A percentile compares a stretch with the other conserved stretches of the same genome.
phyloP scores from a whole-genome alignment of 2,113 vertebrate species.

The Nesospiza acunhae region DNA sequence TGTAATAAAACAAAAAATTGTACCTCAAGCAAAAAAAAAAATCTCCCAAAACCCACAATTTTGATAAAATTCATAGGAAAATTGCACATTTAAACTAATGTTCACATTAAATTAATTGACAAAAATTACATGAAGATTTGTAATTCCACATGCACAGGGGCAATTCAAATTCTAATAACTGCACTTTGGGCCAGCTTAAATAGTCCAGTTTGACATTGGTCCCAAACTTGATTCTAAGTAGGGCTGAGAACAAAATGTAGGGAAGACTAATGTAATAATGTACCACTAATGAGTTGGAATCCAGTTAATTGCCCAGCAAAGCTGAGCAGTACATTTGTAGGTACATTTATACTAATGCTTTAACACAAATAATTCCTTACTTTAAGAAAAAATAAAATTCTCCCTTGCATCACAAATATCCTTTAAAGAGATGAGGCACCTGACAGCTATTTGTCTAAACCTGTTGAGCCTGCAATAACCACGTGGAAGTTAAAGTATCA shows the following conservation, averaged over 20 bases:
- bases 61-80: not conserved
- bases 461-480: not conserved
- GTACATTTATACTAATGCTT: not conserved
- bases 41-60: not conserved
- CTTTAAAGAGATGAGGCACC: not conserved
- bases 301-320: not conserved
- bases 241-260: not conserved
- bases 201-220: not conserved
- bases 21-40: not conserved
- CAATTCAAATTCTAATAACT: not conserved
- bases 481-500: not conserved
- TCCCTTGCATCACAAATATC: not conserved
- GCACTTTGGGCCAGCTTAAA: not conserved
- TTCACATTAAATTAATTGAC: not conserved
- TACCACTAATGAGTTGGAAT: not conserved
- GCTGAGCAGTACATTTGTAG: not conserved
- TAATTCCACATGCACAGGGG: not conserved
- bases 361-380: not conserved
- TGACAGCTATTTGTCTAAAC: not conserved
- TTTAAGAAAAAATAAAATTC: not conserved
- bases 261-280: fast-evolving
- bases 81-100: not conserved
- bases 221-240: not conserved
- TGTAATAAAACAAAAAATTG: not conserved
- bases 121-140: not conserved